Evolutionary conservation across 2,888 invertebrate genomes (phyloP), one percentile per base, ranked within the genome.

Genomic region (Papilio gigon): DNA sequence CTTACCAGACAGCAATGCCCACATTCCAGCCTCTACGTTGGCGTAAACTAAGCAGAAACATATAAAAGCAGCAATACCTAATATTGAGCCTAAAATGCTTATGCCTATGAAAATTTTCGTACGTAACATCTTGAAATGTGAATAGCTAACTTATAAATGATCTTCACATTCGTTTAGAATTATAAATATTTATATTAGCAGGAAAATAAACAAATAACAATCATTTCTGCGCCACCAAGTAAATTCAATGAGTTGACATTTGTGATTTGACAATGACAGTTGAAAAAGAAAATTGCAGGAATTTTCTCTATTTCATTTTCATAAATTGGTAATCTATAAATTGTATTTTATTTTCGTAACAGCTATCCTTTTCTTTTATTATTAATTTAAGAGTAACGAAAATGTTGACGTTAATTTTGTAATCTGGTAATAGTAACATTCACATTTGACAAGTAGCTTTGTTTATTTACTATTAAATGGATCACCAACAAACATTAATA

Each of bases 11-110:
- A 90, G 75, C 73, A 92, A 82, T 70, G 88, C 90, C 89, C 92
- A 89, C 84, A 92, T 85, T 73, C 90, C 92, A 76, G 92, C 92
- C 76, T 89, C 89, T 66, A 91, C 77, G 80, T 92, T 92, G 64
- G 88, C 85, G 75, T 89, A 92, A 77, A 92, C 81, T 73, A 92
- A 80, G 74, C 89, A 89, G 76, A 92, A 92, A 82, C 90, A 89
- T 79, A 90, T 84, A 84, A 91, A 91, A 47, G 89, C 90, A 44
- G 90, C 88, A 63, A 89, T 71, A 66, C 92, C 91, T 17, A 90
- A 73, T 58, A 87, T 53, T 42, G 81, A 82, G 59, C 89, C 90
- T 12, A 90, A 76, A 68, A 85, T 83, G 80, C 90, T 89, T 65
- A 90, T 4, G 8, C 77, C 86, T 76, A 91, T 88, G 72, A 90